Evolutionary conservation across 2,113 vertebrate genomes (phyloP).

Genomic region (Rattus rattus): DNA sequence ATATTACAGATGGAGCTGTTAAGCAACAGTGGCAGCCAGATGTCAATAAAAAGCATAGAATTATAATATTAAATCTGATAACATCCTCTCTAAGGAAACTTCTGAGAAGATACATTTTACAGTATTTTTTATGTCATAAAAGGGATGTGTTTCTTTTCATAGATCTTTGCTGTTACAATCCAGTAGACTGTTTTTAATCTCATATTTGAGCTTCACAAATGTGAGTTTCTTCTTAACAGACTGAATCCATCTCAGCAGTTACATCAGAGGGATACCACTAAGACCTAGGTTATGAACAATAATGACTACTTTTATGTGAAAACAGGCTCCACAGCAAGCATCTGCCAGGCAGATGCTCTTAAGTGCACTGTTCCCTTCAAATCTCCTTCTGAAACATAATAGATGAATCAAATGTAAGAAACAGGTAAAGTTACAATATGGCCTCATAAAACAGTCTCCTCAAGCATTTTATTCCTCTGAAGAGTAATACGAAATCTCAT

Average conservation of each 20-base stretch:
- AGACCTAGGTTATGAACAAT: not conserved
- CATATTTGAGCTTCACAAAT: not conserved
- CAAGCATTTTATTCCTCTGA: not conserved
- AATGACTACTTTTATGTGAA: not conserved
- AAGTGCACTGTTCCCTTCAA: not conserved
- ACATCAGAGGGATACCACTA: not conserved
- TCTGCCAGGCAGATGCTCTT: not conserved
- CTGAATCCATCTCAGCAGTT: not conserved
- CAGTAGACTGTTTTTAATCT: not conserved
- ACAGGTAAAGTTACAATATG: not conserved
- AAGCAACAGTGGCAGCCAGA: not conserved
- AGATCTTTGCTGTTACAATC: not conserved
- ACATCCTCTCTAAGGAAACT: not conserved
- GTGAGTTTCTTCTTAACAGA: not conserved
- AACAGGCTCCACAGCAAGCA: not conserved
- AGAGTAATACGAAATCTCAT: not conserved
- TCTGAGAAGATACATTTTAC: not conserved
- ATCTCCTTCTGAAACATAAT: not conserved
- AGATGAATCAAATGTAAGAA: not conserved
- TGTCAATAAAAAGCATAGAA: not conserved
- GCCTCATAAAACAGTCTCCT: not conserved
- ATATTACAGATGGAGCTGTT: not conserved
- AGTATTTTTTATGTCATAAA: not conserved
- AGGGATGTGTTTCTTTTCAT: not conserved
- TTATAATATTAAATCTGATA: not conserved